phyloP scores from a whole-genome alignment of 2,113 vertebrate species.

The Phrynosoma blainvillii region DNA sequence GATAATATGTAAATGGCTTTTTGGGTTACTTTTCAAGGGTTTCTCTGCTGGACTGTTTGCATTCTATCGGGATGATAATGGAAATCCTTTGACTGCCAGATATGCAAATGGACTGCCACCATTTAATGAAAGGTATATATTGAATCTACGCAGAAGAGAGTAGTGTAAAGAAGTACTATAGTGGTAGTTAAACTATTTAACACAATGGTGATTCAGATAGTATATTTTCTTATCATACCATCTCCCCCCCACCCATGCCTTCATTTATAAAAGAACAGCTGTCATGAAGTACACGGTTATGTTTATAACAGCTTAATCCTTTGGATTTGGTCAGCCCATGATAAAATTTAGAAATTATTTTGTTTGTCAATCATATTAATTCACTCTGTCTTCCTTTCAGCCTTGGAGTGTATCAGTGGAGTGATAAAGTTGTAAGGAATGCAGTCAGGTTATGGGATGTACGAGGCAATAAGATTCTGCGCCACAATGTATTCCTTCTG shows the following conservation, averaged over 20 bases:
- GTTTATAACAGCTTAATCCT: neutral
- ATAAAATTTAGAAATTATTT: neutral
- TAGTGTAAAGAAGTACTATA: too few relatives aligned
- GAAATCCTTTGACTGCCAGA: slow-evolving; percentile 91
- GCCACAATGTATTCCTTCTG: slow-evolving; percentile 88
- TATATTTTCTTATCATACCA: neutral
- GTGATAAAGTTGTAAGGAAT: slow-evolving; percentile 84
- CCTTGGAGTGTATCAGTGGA: slow-evolving; percentile 97
- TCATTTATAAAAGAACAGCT: neutral
- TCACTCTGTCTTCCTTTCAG: slow-evolving; percentile 73
- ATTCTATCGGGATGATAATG: slow-evolving; percentile 92
- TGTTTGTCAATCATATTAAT: slow-evolving; percentile 22
- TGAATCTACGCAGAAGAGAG: neutral
- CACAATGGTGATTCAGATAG: neutral
- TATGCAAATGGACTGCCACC: slow-evolving; percentile 89
- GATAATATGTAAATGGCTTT: slow-evolving; percentile 30
- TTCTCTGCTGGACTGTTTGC: slow-evolving; percentile 98
- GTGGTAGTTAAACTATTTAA: neutral
- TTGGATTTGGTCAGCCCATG: neutral
- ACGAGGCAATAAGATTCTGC: slow-evolving; percentile 83
- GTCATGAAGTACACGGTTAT: neutral
- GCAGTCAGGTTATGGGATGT: slow-evolving; percentile 88
- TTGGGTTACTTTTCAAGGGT: slow-evolving; percentile 78
- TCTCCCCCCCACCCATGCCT: neutral
- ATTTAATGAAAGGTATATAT: slow-evolving; percentile 90